Base-by-base conservation (phyloP, 1,140 invertebrate genomes). In the Lethocerus indicus region DNA sequence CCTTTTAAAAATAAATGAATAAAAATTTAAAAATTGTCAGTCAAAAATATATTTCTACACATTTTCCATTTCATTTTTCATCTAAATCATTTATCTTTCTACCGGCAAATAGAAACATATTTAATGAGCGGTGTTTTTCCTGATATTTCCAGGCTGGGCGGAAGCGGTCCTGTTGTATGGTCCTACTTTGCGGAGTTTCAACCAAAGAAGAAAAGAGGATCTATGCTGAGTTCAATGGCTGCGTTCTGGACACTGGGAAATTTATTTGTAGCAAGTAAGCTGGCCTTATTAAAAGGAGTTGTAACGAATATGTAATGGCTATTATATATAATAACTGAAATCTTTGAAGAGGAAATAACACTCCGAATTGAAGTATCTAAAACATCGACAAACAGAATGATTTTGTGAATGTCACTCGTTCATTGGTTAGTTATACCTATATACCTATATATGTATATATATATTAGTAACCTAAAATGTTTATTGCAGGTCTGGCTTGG, bases 151-250 rank as follows among this genome's bases (percentile, higher is more conserved):
- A 93, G 90, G 39, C 76, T 95, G 56, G 89, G 89, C 54, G 89
- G 89, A 46, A 92, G 87, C 61, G 87, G 89, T 60, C 89, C 90
- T 48, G 87, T 93, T 39, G 90, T 93, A 61, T 95, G 89, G 83
- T 87, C 88, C 2, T 94, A 93, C 63, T 92, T 91, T 67, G 84
- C 86, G 32, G 90, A 95, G 67, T 93, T 93, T 65, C 87, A 92
- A 64, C 85, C 87, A 20, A 88, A 89, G 67, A 71, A 79, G 32
- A 84, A 84, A 59, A 72, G 90, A 56, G 90, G 90, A 25, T 79
- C 82, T 27, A 91, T 91, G 83, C 71, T 93, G 49, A 88, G 85
- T 56, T 85, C 87, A 61, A 84, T 93, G 76, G 87, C 89, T 41
- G 85, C 87, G 32, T 93, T 92, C 64, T 94, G 89, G 88, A 89